These are phyloP conservation scores for Sebastolobus alascanus DNA, from an alignment of 2,797 vertebrate genomes.

Conservation along the genomic window DNA sequence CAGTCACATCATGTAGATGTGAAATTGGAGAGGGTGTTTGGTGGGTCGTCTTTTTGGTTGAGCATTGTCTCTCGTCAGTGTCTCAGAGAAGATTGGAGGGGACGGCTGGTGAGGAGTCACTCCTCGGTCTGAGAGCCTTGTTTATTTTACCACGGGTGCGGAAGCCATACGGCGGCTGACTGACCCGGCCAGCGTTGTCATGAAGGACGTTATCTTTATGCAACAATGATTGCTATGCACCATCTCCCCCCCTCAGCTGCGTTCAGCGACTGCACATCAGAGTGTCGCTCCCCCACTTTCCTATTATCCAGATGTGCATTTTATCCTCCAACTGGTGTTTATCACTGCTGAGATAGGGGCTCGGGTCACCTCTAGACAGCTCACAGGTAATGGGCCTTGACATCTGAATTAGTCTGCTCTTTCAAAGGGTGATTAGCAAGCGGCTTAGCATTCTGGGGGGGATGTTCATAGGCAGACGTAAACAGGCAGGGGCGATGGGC, in stretches of 20 bases:
- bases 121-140: slow-evolving; percentile 44
- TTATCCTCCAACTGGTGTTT: slow-evolving; percentile 70
- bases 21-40: neutral
- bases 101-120: slow-evolving; percentile 53
- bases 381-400: slow-evolving; percentile 78
- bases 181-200: slow-evolving; percentile 52
- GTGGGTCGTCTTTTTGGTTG: slow-evolving; percentile 7
- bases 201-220: slow-evolving; percentile 75
- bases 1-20: slow-evolving; percentile 38
- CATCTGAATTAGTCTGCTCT: slow-evolving; percentile 79
- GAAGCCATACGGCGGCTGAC: slow-evolving; percentile 62
- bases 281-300: slow-evolving; percentile 41
- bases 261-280: slow-evolving; percentile 44
- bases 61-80: slow-evolving; percentile 43
- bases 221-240: slow-evolving; percentile 43
- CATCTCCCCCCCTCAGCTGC: slow-evolving; percentile 7
- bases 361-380: slow-evolving; percentile 75
- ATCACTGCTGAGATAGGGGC: slow-evolving; percentile 63
- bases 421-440: slow-evolving; percentile 75
- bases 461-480: slow-evolving; percentile 63
- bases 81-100: slow-evolving; percentile 58
- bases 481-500: slow-evolving; percentile 47
- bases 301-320: slow-evolving; percentile 74
- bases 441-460: slow-evolving; percentile 69
- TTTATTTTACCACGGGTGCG: slow-evolving; percentile 63